Conservation (phyloP, 2,888 invertebrate genomes). For the Argyresthia goedartella region DNA sequence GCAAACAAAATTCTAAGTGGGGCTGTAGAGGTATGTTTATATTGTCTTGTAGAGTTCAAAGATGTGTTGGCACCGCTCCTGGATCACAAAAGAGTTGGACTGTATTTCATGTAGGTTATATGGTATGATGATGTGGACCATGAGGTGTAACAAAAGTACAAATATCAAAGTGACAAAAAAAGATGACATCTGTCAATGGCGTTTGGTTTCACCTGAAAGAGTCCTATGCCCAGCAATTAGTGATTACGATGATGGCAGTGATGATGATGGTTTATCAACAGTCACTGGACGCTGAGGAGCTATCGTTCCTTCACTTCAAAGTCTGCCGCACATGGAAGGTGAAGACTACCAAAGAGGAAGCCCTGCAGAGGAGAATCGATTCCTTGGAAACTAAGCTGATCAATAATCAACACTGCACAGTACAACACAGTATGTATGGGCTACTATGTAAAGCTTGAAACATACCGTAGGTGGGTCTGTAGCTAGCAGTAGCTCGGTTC, state of each 20-base stretch:
- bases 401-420: constrained; percentile 56
- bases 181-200: no score
- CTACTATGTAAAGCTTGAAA: neutral
- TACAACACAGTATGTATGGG: constrained; percentile 51
- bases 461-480: neutral
- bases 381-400: constrained; percentile 56
- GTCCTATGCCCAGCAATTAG: no score
- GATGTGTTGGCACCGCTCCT: no score
- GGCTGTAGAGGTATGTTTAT: constrained; percentile 37
- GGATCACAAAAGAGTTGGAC: no score
- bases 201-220: no score
- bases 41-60: no score
- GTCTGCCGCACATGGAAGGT: constrained; percentile 62
- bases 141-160: no score
- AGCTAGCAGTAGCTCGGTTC: no score
- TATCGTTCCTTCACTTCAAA: constrained; percentile 66
- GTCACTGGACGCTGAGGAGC: constrained; percentile 59
- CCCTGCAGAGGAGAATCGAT: constrained; percentile 50
- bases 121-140: no score
- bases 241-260: neutral
- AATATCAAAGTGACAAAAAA: no score
- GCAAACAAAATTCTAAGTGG: constrained; percentile 45
- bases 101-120: no score
- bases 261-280: constrained; percentile 16
- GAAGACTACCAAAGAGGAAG: constrained; percentile 49